Base-by-base conservation (phyloP, 1,140 invertebrate genomes). In the Sesamia nonagrioides region DNA sequence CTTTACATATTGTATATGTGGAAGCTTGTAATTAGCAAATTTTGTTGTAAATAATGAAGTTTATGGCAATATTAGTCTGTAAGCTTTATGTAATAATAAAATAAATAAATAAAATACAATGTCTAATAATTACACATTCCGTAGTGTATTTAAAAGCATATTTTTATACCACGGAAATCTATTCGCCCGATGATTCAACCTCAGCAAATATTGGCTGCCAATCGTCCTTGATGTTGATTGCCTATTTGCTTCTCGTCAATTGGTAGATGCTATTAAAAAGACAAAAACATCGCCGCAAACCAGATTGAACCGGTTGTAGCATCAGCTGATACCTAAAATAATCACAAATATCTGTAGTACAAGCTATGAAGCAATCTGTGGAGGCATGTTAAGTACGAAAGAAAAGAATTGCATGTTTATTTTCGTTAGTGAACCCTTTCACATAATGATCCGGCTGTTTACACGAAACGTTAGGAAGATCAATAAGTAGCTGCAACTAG, bases 271-370 rank as follows among this genome's bases (percentile, higher is more conserved):
- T 27, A 75, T 75, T 75, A 75, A 75, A 63, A 48, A 48, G 58
- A 37, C 42, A 75, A 63, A 48, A 73, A 58, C 21, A 68, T 21
- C 63, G 63, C 42, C 42, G 42, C 21, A 5, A 48, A 75, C 58
- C 73, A 42, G 73, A 17, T 11, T 11, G 27, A 27, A 50, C 73
- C 73, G 58, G 73, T 75, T 75, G 1, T 33, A 21, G 18, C 42
- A 45, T n/a, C 73, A 63, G 73, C 73, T 75, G 73, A 75, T 74
- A 74, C 60, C 15, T 74, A 74, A 74, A 63, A 58, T 75, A 63
- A 61, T 75, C 56, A 21, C 50, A 58, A 73, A 60, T 73, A 73
- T 60, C 71, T 73, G 8, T 40, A n/a, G 45, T 7, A 58, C 13
- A 56, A 56, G 15, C 33, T 54, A 6, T 58, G 54, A 18, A 60